These are phyloP conservation scores for Phthorimaea operculella DNA, from an alignment of 1,140 invertebrate genomes.

Conservation along the genomic window DNA sequence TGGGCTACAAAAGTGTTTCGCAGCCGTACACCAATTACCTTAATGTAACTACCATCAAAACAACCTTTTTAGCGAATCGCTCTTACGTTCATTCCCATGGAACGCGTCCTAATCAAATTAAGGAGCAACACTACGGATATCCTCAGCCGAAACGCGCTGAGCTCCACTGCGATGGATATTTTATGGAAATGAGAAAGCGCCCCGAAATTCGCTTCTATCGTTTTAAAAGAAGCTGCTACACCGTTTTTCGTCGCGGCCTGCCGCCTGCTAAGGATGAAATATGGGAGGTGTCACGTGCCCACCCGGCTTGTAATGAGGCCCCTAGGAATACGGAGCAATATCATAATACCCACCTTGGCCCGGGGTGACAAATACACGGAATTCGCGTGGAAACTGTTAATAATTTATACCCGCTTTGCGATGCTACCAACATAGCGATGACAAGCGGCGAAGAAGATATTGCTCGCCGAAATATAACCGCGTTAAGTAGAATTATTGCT, in stretches of 20 bases:
- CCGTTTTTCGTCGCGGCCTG: conserved; percentile 27
- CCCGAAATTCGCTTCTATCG: conserved; percentile 19
- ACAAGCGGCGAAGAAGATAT: conserved; percentile 41
- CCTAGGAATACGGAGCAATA: conserved; percentile 63
- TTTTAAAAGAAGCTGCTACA: conserved; percentile 22
- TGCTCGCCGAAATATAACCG: conserved; percentile 28
- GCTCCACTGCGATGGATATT: conserved; percentile 14
- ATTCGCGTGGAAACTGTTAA: conserved; percentile 58
- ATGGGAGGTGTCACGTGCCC: conserved; percentile 49
- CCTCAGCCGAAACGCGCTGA: conserved; percentile 14
- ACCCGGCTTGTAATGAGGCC: conserved; percentile 55
- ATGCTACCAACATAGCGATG: conserved; percentile 39
- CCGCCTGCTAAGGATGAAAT: conserved; percentile 55
- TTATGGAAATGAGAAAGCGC: conserved; percentile 34
- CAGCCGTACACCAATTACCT: conserved; percentile 58
- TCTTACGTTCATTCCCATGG: conserved; percentile 40
- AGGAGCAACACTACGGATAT: conserved; percentile 24
- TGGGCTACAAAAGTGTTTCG: conserved; percentile 56
- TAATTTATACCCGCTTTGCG: conserved; percentile 62
- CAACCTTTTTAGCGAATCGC: conserved; percentile 53
- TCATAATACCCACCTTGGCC: conserved; percentile 60
- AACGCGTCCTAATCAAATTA: conserved; percentile 53
- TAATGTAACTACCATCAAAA: conserved; percentile 61
- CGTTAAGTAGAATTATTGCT: conserved; percentile 46
- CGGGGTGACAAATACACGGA: conserved; percentile 56